phyloP scores from a whole-genome alignment of 1,140 invertebrate species.

The Pygmarrhopalites habei region DNA sequence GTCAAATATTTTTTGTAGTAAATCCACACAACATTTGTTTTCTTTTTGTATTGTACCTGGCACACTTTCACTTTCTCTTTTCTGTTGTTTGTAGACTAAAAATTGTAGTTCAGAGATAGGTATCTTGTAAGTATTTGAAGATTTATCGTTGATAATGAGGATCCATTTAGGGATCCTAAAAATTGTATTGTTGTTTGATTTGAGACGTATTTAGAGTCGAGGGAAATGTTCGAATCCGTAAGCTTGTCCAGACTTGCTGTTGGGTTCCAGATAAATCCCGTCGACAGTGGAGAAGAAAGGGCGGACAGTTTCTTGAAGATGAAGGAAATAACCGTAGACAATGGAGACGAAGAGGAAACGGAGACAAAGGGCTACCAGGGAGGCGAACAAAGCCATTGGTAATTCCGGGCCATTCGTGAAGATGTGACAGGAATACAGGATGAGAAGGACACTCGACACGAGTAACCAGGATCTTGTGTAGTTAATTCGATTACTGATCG shows the following conservation, averaged over 20 bases:
- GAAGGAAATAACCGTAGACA: slow-evolving; percentile 9
- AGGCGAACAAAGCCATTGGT: background rate
- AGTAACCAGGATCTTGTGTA: slow-evolving; percentile 11
- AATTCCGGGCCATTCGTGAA: slow-evolving; percentile 5
- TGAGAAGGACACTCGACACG: slow-evolving; percentile 2
- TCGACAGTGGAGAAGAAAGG: slow-evolving; percentile 7
- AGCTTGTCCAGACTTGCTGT: background rate
- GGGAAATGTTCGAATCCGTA: background rate
- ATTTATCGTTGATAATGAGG: too few species aligned
- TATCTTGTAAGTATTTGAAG: too few species aligned
- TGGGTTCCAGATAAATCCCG: background rate
- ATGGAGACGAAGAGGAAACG: background rate
- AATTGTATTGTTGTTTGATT: too few species aligned
- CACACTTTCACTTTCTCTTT: too few species aligned
- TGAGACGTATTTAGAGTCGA: background rate
- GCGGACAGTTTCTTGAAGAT: slow-evolving; percentile 4
- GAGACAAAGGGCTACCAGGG: background rate
- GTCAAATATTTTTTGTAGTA: too few species aligned
- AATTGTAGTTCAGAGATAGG: too few species aligned
- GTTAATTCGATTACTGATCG: slow-evolving; percentile 7
- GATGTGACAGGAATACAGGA: slow-evolving; percentile 2
- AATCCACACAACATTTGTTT: too few species aligned
- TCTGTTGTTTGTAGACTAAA: too few species aligned
- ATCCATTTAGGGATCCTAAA: too few species aligned
- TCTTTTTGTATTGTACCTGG: too few species aligned